Base-by-base conservation (phyloP, 2,797 vertebrate genomes). In the Vireo griseus region DNA sequence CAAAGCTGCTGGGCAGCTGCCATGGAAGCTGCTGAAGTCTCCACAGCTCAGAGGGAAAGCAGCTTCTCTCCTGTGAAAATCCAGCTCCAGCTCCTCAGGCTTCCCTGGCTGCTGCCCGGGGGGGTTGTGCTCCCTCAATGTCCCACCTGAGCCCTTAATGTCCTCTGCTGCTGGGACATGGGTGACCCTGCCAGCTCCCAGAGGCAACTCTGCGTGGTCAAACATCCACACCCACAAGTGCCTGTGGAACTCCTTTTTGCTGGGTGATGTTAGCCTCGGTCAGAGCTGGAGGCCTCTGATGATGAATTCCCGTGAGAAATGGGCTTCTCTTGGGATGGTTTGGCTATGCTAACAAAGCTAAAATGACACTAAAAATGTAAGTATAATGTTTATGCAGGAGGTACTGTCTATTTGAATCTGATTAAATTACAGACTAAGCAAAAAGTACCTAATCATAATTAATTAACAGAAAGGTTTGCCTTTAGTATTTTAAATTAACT, bases 111-210 rank as follows among this genome's bases (percentile, higher is more conserved):
- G 4, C 58, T 89, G 52, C 28, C 37, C 55, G 3, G 20, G 20
- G 54, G 3, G 2, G 11, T 62, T 84, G 52, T 52, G n/a, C 13
- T 82, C 35, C 50, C 8, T 72, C 24, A 8, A 0, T 24, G 40
- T n/a, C 67, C 28, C 3, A 26, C 11, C 14, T 0, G 0, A 40
- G 29, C 7, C 24, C 16, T 47, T 4, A 19, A 13, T 40, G 35
- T 24, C 42, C 58, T 14, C 65, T 51, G 37, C 55, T 69, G 39
- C 63, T 59, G 54, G 24, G 45, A 37, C 21, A 25, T 4, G n/a
- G 50, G 26, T 61, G 66, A 37, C 39, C 13, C 39, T 51, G 45
- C 13, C 78, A 35, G 7, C 59, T 25, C 26, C n/a, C 55, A 21
- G 21, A 33, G 31, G 21, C 20, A 51, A 7, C 45, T 35, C 21